phyloP scores from a whole-genome alignment of 2,888 invertebrate species.

The Bhutanitis thaidina region DNA sequence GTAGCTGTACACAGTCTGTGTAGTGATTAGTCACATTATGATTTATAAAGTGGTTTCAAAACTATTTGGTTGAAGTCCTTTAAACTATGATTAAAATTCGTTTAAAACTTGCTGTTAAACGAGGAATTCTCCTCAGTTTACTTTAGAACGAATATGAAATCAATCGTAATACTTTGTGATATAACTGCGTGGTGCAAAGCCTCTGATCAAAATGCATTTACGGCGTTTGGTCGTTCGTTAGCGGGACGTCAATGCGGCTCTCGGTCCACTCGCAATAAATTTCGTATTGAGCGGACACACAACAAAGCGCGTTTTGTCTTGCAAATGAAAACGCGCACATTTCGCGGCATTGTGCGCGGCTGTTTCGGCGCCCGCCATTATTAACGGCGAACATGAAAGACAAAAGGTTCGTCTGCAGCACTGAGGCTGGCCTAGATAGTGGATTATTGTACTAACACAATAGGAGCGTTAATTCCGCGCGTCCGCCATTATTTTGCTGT shows the following conservation, averaged over 20 bases:
- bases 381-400: slow-evolving; percentile 80
- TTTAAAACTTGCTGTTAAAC: too few species aligned
- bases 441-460: slow-evolving; percentile 80
- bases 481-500: slow-evolving; percentile 77
- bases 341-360: slow-evolving; percentile 80
- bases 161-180: too few species aligned
- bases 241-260: slow-evolving; percentile 71
- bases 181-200: too few species aligned
- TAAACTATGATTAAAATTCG: too few species aligned
- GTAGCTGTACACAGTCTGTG: too few species aligned
- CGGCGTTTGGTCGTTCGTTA: slow-evolving; percentile 69
- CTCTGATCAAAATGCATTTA: slow-evolving; percentile 70
- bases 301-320: slow-evolving; percentile 80
- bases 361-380: slow-evolving; percentile 80
- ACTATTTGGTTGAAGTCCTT: too few species aligned
- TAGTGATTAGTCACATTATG: too few species aligned
- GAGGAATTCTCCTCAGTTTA: too few species aligned
- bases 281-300: slow-evolving; percentile 78
- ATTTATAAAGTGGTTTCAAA: too few species aligned
- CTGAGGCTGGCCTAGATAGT: slow-evolving; percentile 80
- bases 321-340: slow-evolving; percentile 81
- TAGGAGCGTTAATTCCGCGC: slow-evolving; percentile 78
- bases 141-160: too few species aligned
- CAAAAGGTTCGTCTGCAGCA: slow-evolving; percentile 80
- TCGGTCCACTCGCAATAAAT: slow-evolving; percentile 76